A percentile compares a stretch with the other conserved stretches of the same genome.
Evolutionary conservation across 92 coral and sea anemone species (phyloP).

Genomic region (Palythoa caribaeorum): DNA sequence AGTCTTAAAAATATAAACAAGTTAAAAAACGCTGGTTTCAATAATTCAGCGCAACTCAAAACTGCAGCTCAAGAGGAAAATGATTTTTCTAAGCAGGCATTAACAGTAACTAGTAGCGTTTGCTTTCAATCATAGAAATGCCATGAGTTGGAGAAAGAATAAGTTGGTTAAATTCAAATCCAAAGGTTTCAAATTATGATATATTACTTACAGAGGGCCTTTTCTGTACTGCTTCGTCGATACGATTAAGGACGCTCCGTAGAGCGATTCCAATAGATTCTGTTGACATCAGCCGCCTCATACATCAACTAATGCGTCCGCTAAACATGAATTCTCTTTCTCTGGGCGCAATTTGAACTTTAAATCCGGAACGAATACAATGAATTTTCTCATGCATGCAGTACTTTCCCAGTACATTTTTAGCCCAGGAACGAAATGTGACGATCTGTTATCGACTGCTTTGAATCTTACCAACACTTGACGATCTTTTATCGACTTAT

Average conservation of each 20-base stretch:
- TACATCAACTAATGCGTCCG: slow-evolving; percentile 32
- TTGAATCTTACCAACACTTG: background rate
- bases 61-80: no score
- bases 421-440: background rate
- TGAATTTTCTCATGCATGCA: background rate
- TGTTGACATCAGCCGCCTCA: slow-evolving; percentile 79
- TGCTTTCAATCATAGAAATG: background rate
- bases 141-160: background rate
- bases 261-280: slow-evolving; percentile 83
- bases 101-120: no score
- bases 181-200: background rate
- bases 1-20: no score
- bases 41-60: no score
- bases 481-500: slow-evolving; percentile 22
- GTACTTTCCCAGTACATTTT: background rate
- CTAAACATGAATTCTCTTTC: slow-evolving; percentile 7
- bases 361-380: background rate
- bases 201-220: slow-evolving; percentile 61
- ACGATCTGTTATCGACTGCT: background rate
- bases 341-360: background rate
- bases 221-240: slow-evolving; percentile 79
- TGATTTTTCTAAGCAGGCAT: no score
- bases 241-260: slow-evolving; percentile 73
- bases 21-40: no score
- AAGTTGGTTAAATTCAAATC: background rate